Evolutionary conservation across 2,888 invertebrate species (phyloP), one percentile per base, ranked within the genome.

Genomic region (Lithodes maja): DNA sequence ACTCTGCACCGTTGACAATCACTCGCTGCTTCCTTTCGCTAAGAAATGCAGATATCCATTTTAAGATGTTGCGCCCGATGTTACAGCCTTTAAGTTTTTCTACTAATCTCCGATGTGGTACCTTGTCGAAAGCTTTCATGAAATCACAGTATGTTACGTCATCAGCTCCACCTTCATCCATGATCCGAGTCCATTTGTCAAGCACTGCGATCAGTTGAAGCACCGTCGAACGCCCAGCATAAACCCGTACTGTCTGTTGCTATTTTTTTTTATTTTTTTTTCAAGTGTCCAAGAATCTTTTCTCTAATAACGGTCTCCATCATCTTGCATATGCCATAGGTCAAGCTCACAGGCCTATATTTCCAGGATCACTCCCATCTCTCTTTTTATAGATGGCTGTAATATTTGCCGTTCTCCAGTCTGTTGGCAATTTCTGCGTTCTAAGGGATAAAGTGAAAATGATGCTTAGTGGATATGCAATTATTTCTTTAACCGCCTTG

Each of bases 301-400:
- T 52, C 78, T 52, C 78, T 78, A 7, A 78, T 78, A 12, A 78
- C 2, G 53, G 54, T n/a, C 15, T 78, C 78, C 78, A 78, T 7
- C 53, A 78, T 12, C 7, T 78, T 78, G 15, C 54, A 78, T 52
- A 78, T 53, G 50, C 50, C 53, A 50, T 3, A 53, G 5, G 71
- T 71, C 17, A 71, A 17, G 2, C 71, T 71, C n/a, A 71, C 17
- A n/a, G 71, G 71, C 17, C 71, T 12, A 71, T 71, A 71, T n/a
- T 71, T 71, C 12, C 71, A 1, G 71, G 71, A 17, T 2, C 12
- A 2, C 17, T 12, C n/a, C 17, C n/a, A n/a, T 71, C 17, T 15
- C 71, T 1, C 17, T 71, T 71, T 17, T 71, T 71, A n/a, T n/a
- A 71, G 12, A 71, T 71, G 3, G 71, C 3, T 71, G 71, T 71